These are phyloP conservation scores for Apamea monoglypha DNA, from an alignment of 2,888 invertebrate genomes.

Conservation along the genomic window DNA sequence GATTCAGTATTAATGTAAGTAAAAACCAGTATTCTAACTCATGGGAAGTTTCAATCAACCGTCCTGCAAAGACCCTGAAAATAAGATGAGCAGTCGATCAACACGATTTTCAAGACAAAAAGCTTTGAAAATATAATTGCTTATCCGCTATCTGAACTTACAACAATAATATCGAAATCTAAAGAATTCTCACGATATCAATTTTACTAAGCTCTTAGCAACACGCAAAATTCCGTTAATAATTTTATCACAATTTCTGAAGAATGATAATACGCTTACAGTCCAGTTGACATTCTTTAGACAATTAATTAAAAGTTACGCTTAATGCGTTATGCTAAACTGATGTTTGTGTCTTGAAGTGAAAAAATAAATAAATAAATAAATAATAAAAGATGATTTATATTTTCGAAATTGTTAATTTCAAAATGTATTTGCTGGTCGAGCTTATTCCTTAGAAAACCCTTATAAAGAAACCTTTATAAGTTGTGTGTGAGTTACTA, in stretches of 20 bases:
- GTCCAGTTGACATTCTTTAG: conserved; percentile 7
- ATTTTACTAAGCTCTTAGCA: conserved; percentile 11
- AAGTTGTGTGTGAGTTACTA: not conserved
- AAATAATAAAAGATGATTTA: no score
- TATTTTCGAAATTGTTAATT: not conserved
- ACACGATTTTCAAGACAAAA: not conserved
- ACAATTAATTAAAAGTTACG: conserved; percentile 4
- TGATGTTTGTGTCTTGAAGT: no score
- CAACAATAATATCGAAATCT: conserved; percentile 15
- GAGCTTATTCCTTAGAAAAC: not conserved
- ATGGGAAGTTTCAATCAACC: not conserved
- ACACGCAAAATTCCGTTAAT: not conserved
- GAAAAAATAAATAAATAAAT: no score
- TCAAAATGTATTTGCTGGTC: not conserved
- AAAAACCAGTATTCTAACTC: not conserved
- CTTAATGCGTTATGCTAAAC: no score
- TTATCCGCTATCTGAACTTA: not conserved
- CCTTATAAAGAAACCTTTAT: not conserved
- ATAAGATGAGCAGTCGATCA: not conserved
- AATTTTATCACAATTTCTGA: conserved; percentile 17
- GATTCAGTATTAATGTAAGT: not conserved
- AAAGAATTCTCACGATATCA: not conserved
- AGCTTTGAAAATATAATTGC: conserved; percentile 1
- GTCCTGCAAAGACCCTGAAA: not conserved
- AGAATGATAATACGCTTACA: not conserved